phyloP scores from a whole-genome alignment of 2,888 invertebrate genomes.

The Zeuzera pyrina region DNA sequence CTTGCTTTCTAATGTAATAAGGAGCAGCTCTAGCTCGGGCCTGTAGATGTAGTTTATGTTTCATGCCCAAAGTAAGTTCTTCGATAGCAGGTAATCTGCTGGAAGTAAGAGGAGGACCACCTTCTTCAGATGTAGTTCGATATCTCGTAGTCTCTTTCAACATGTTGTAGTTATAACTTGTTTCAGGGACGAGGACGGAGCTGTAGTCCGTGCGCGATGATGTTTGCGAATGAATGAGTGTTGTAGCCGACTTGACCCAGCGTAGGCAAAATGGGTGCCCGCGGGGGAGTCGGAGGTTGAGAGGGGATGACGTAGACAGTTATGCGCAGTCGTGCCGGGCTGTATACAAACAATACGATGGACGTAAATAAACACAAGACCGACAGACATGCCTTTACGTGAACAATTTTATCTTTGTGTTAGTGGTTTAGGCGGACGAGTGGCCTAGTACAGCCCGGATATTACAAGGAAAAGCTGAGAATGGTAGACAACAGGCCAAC shows the following conservation, averaged over 20 bases:
- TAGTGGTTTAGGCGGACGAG: conserved; percentile 37
- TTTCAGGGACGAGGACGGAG: conserved; percentile 16
- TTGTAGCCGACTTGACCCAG: conserved; percentile 58
- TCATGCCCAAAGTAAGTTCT: conserved; percentile 63
- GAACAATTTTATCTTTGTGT: conserved; percentile 59
- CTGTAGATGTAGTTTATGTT: conserved; percentile 69
- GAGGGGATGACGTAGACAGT: conserved; percentile 59
- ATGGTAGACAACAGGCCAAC: conserved; percentile 15
- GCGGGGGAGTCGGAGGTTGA: conserved; percentile 38
- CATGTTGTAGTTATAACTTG: conserved; percentile 35
- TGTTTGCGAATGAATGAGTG: conserved; percentile 70
- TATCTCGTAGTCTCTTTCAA: conserved; percentile 63
- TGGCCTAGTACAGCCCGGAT: no score
- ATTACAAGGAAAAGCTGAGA: conserved; percentile 15
- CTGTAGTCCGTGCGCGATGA: conserved; percentile 47
- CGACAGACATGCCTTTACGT: conserved; percentile 44
- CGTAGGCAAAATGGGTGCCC: conserved; percentile 55
- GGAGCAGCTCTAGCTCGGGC: conserved; percentile 66
- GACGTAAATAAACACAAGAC: conserved; percentile 72
- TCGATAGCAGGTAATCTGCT: conserved; percentile 62
- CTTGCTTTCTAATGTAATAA: conserved; percentile 69
- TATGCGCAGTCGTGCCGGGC: conserved; percentile 71
- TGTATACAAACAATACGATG: conserved; percentile 73
- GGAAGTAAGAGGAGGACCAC: conserved; percentile 43
- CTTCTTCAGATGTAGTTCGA: conserved; percentile 42